Base-by-base conservation (phyloP, 1,140 invertebrate species). In the Ceratina australensis region DNA sequence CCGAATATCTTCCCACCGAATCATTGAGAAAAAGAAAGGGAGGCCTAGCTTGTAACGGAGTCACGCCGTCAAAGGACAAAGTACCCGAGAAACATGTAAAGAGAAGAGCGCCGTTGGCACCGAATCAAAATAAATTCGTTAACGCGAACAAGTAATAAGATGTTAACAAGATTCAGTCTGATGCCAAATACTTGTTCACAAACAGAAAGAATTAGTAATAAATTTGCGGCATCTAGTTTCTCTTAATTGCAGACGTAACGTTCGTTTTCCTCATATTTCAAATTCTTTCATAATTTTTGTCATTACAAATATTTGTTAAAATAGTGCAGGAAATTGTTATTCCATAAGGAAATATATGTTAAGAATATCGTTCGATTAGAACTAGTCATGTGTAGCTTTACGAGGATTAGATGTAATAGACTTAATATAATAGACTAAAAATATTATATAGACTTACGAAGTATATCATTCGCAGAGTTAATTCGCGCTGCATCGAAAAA, bases 11-110 rank as follows among this genome's bases (percentile, higher is more conserved):
- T 8, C 95, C 95, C 0, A 96, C 95, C 0, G 95, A 95, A 83
- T 96, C 95, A 33, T 88, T 96, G 18, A 91, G 95, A n/a, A 95
- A 95, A 86, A 91, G 94, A n/a, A 95, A 94, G 87, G 93, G 94
- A 3, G 86, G 79, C 7, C 52, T 86, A 0, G 84, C 75, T 33
- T 79, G 78, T 20, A 89, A 87, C 24, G 86, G 84, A 18, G 67
- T 77, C 18, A 50, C 75, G 0, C 50, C 77, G 2, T 24, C 79
- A 8, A 89, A 85, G 56, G 83, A 89, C n/a, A 88, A 83, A 49
- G 33, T 86, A 15, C 69, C 86, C 8, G 89, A 89, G 52, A 92
- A 91, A 65, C 87, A 91, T n/a, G 81, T 91, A 10, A 91, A 92
- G 26, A 86, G 89, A 78, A 87, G 90, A 81, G 90, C 90, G 0